Percentiles rank a stretch among this genome's conserved stretches.
These are phyloP conservation scores for Ageneiosus marmoratus DNA, from an alignment of 2,113 vertebrate genomes.

Conservation along the genomic window DNA sequence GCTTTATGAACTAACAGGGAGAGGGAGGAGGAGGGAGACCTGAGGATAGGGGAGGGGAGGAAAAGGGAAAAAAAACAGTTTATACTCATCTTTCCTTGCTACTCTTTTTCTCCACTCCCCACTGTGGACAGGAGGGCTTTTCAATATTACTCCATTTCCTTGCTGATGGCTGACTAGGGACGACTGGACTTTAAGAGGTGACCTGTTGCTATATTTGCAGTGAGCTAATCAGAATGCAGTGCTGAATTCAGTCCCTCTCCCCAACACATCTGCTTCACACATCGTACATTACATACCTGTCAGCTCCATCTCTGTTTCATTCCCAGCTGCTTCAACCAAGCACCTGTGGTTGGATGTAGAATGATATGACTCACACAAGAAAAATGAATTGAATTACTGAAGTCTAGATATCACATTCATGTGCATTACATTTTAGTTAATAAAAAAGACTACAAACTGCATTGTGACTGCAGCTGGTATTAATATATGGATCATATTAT, in stretches of 20 bases:
- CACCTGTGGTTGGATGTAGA: slow-evolving; percentile 8
- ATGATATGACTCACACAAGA: slow-evolving; percentile 44
- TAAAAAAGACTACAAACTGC: slow-evolving; percentile 1
- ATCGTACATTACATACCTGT: slow-evolving; percentile 47
- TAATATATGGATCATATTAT: neutral
- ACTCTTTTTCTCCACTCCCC: slow-evolving; percentile 29
- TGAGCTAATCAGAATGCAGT: slow-evolving; percentile 70
- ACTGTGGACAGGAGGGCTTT: slow-evolving; percentile 47
- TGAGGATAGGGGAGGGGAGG: slow-evolving; percentile 37
- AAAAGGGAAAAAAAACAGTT: slow-evolving; percentile 42
- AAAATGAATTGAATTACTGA: slow-evolving; percentile 41
- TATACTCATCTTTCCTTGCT: slow-evolving; percentile 54
- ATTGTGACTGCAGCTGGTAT: neutral
- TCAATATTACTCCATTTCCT: slow-evolving; percentile 67
- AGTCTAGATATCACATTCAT: slow-evolving; percentile 14
- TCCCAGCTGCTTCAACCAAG: slow-evolving; percentile 22
- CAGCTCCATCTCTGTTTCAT: slow-evolving; percentile 22
- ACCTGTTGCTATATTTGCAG: slow-evolving; percentile 74
- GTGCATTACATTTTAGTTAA: neutral
- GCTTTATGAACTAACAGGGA: slow-evolving; percentile 62
- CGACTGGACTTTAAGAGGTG: slow-evolving; percentile 69
- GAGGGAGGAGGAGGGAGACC: slow-evolving; percentile 39
- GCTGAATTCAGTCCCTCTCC: slow-evolving; percentile 42
- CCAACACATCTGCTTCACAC: slow-evolving; percentile 10
- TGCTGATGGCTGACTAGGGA: slow-evolving; percentile 63